Base-by-base conservation (phyloP, 2,888 invertebrate species). In the Apamea sordens region DNA sequence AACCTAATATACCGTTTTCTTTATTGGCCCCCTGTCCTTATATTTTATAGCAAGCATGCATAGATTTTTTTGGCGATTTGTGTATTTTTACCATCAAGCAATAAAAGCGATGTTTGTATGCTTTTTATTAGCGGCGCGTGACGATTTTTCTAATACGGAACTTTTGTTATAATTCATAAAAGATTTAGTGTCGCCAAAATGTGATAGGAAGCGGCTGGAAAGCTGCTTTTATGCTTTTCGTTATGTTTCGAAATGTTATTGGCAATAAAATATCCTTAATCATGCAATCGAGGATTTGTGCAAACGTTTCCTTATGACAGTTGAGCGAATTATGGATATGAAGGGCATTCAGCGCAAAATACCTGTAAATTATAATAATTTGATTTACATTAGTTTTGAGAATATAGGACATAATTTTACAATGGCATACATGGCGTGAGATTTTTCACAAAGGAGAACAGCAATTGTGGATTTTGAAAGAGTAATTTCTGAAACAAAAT, bases 1-100 rank as follows among this genome's bases (percentile, higher is more conserved):
- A 94, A 94, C 93, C 95, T 95, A 95, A 96, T 95, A 95, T 95
- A 95, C 93, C 93, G 89, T 92, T 93, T 93, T 93, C 94, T 96
- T 96, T 95, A 96, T 95, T 94, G 93, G 93, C 92, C 89, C 91
- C 90, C 90, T 92, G 92, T 94, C 93, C 94, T 93, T 93, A 95
- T 94, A 95, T 93, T 95, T 96, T 95, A 95, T 94, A 91, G 92
- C 90, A 86, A 90, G 92, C 92, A 95, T 95, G 94, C 95, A 95
- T 96, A 95, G 95, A 95, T 93, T 94, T 95, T 95, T 95, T 93
- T 91, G 91, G 91, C 91, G 93, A 95, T 95, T 94, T 94, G 94
- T 94, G 93, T 94, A 93, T 94, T 95, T 79, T 95, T 94, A 94
- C 93, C 93, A 91, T 83, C 88, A 77, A 79, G 92, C 93, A 93